phyloP scores from a whole-genome alignment of 2,797 vertebrate species.

The Aeoliscus strigatus region DNA sequence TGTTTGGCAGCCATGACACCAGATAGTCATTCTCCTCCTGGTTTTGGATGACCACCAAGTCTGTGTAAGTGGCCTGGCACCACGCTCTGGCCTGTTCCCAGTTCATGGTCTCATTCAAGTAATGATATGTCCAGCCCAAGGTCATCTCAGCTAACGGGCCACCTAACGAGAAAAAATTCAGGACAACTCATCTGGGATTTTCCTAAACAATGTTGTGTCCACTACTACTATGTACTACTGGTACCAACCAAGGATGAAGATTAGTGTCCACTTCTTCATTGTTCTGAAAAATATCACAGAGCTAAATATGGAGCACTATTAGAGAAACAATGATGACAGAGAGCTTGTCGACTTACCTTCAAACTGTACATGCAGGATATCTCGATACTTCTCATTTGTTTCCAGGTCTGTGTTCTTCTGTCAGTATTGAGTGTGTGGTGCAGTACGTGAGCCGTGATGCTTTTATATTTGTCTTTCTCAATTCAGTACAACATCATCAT shows the following conservation, averaged over 20 bases:
- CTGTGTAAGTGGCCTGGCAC: slow-evolving; percentile 51
- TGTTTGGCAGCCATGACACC: slow-evolving; percentile 48
- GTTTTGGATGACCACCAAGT: slow-evolving; percentile 71
- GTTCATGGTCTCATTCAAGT: slow-evolving; percentile 11
- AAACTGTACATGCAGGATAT: no score
- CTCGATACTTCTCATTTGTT: no score
- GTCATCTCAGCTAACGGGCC: slow-evolving; percentile 20
- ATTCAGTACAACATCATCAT: slow-evolving; percentile 14
- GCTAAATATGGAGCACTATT: no score
- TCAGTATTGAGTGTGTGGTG: background rate
- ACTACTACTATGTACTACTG: background rate
- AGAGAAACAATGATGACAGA: background rate
- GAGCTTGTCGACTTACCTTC: slow-evolving; percentile 8
- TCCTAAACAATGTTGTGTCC: background rate
- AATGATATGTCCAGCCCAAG: slow-evolving; percentile 64
- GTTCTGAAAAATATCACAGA: no score
- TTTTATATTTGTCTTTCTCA: slow-evolving; percentile 40
- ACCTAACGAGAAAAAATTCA: slow-evolving; percentile 24
- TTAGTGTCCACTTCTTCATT: slow-evolving; percentile 47
- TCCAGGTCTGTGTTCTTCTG: background rate
- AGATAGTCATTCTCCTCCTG: slow-evolving; percentile 62
- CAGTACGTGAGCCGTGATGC: background rate
- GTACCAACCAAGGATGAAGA: slow-evolving; percentile 54
- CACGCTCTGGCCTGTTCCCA: slow-evolving; percentile 57
- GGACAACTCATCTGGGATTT: background rate